Evolutionary conservation across 2,113 vertebrate species (phyloP), one percentile per base, ranked within the genome.

Genomic region (Australoheros scitulus): DNA sequence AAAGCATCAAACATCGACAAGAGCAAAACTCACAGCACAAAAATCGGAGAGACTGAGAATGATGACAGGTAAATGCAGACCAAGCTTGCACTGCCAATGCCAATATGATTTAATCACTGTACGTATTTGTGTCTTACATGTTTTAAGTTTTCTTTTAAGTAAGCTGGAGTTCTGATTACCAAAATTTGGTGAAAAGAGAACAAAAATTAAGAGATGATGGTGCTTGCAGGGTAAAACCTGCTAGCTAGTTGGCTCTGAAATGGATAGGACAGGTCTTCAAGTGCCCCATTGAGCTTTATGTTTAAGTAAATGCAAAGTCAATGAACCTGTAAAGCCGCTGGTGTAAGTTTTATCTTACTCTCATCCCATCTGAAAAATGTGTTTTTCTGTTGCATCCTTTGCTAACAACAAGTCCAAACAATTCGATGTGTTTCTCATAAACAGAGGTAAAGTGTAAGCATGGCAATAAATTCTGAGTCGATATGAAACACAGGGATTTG

Each of bases 51-150:
- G 72, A 84, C 70, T 61, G 17, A 60, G 60, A 57, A 88, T 22
- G 41, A 85, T 24, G 15, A 90, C 84, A 84, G 78, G 43, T 83
- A 80, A 88, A 85, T 55, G 79, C 80, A 87, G 76, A 93, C 85
- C 76, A 87, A 93, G 94, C 93, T 94, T 91, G 89, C 94, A 95
- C 95, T 96, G 95, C 95, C 95, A 95, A 89, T 86, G 87, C 89
- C 92, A 84, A 77, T 91, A 88, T 80, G 61, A 87, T 86, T 87
- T 88, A 41, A 89, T 89, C 70, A 59, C 34, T 81, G 91, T 81
- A 82, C 57, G 50, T 89, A 47, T 82, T 79, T 47, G 65, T 83
- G 55, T 85, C 29, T 64, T 61, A 65, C 79, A 17, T 64, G 11
- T 76, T 61, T 65, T 64, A 17, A 41, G 18, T 82, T 86, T 59